Evolutionary conservation across 37 sponge, comb jelly and placozoan genomes (phyloP), one percentile per base, ranked within the genome.

Genomic region (Halichondria panicea): DNA sequence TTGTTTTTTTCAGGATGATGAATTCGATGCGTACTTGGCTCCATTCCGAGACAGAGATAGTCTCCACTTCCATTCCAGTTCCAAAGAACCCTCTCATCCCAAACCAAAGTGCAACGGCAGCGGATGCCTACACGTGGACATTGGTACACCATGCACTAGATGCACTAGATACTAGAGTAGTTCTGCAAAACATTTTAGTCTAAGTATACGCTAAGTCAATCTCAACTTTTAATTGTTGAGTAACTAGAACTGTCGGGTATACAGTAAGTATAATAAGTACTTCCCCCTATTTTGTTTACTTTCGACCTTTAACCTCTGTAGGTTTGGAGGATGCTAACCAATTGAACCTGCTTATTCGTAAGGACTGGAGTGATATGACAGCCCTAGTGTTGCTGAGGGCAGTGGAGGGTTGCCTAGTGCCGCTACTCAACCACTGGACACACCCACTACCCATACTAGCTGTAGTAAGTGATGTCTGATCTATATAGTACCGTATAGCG

Each of bases 331-430:
- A 68, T 27, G 68, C 24, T 1, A 27, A 68, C 43, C 68, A 27
- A 21, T 55, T 71, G 35, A 71, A 71, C 36, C 33, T 43, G 22
- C 22, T 68, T 40, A 11, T 68, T 9, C n/a, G n/a, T n/a, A n/a
- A n/a, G 27, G 45, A 27, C 18, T 66, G 68, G 79, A 55, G 27
- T 0, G 59, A 53, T 43, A 55, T 78, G 22, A 55, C 31, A 19
- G 69, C 69, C 31, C 9, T 78, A 18, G 69, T 67, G 25, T 32
- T 78, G 39, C 59, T 78, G 31, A 78, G n/a, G 37, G 44, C 66
- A 4, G 15, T 56, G 18, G 42, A 55, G 0, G 57, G 15, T 32
- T 15, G 1, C 39, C 45, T 78, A 3, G 58, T 58, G 5, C 24
- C 24, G 18, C 21, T 53, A 21, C 57, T n/a, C n/a, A n/a, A n/a